Base-by-base conservation (phyloP, 2,113 vertebrate species). In the Tonatia bakeri region DNA sequence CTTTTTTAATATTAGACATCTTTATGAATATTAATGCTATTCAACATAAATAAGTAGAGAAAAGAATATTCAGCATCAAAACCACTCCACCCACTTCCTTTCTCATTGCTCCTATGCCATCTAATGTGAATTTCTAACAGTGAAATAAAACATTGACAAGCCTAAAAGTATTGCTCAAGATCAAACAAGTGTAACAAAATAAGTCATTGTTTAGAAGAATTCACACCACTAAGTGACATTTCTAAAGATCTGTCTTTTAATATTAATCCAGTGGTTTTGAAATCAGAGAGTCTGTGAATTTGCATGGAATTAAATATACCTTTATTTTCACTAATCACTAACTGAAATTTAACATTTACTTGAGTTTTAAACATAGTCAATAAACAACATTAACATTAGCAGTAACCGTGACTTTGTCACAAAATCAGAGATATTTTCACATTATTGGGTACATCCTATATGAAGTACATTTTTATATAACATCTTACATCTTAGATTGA, bases 1-100 rank as follows among this genome's bases (percentile, higher is more conserved):
- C 45, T 83, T 45, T 91, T 95, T 96, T 94, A 97, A 96, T 96
- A 77, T 97, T 97, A 97, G 94, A 90, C 72, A 6, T 86, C 76
- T 94, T 96, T 85, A 95, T 97, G 96, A 97, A 97, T 97, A 97
- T 97, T 96, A 95, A 97, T 96, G 13, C 22, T 96, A 40, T 92
- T 92, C 72, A 88, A 85, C 43, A 54, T 72, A 84, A 96, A 69
- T 91, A 93, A 93, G 81, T 96, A 87, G 67, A 97, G 73, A 94
- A 96, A 96, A 96, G 88, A 97, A 94, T 94, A 87, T 97, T 94
- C 54, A 33, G 50, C 11, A 76, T 92, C 45, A 59, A 59, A 59
- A 59, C 56, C 56, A 59, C 22, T 59, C 69, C 81, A 87, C 92
- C 92, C 73, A 92, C 94, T 85, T 93, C 72, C 81, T 87, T 87